Base-by-base conservation (phyloP, 30 jellyfish, hydroid and myxozoan genomes). In the Aurelia aurita complex sp. Pacific region DNA sequence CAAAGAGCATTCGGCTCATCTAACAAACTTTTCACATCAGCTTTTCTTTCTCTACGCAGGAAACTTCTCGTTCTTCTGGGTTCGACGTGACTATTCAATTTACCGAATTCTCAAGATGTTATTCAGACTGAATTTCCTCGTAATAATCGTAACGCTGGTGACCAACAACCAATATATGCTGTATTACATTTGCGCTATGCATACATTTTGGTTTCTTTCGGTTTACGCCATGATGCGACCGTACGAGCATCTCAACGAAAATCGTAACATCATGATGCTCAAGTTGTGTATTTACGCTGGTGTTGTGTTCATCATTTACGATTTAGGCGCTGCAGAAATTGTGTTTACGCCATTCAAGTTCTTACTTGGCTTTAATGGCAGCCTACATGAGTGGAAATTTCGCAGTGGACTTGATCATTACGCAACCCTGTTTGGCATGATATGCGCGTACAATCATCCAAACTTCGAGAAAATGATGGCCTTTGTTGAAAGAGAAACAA, bases 221-320 rank as follows among this genome's bases (percentile, higher is more conserved):
- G 97, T 94, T 54, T 94, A 94, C 86, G 89, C 85, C 88, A 94
- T 94, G 98, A 94, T 94, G 98, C 94, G 97, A 62, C 98, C 98
- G 64, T 94, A 89, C 90, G 90, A 89, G 70, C 94, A 94, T 69
- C 75, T 73, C 70, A 94, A 94, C 89, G 94, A 88, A 70, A 74
- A 77, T 38, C 87, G 87, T 5, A 64, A 79, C 29, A 92, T 94
- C 63, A 94, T 94, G 97, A 15, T 73, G 15, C 7, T 70, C 18
- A 94, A 94, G 72, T 78, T 94, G 76, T 35, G 69, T 46, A 53
- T 94, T 10, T 94, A 94, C 88, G 92, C 86, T 72, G 73, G 64
- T 0, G 85, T 84, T n/a, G 88, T 88, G 1, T 83, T 51, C 78
- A 32, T 80, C 6, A 74, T 94, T 29, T 94, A 89, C 77, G 98